Conservation (phyloP, 2,113 vertebrate genomes). For the Eolophus roseicapilla region DNA sequence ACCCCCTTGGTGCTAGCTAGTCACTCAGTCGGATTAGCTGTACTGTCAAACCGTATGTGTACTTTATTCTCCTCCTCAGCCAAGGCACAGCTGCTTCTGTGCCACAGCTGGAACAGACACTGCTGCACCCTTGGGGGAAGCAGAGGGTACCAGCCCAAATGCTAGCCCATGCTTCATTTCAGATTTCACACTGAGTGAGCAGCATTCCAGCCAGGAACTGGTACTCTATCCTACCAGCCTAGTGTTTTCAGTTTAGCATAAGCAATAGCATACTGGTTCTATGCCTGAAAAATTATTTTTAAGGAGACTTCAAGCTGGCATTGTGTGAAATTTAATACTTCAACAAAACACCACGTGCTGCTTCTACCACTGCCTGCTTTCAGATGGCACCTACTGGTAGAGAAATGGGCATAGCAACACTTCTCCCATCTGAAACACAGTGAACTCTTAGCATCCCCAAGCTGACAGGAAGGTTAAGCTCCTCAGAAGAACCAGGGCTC, state of each 20-base stretch:
- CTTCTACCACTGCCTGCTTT: background rate
- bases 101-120: background rate
- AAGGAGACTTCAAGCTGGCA: background rate
- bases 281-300: background rate
- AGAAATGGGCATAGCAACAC: accelerated
- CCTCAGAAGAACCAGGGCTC: background rate
- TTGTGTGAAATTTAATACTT: background rate
- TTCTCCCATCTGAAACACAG: background rate
- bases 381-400: background rate
- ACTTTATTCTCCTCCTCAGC: background rate
- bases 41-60: background rate
- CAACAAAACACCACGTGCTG: background rate
- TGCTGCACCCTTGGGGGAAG: background rate
- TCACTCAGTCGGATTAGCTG: background rate
- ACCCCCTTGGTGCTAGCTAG: accelerated
- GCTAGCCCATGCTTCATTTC: background rate
- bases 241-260: background rate
- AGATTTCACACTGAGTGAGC: background rate
- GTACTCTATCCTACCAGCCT: background rate
- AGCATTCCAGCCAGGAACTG: background rate
- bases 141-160: background rate
- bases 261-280: background rate
- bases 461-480: background rate
- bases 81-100: background rate
- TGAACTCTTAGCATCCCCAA: background rate